A percentile compares a stretch with the other conserved stretches of the same genome.
These are phyloP conservation scores for Myotis daubentonii DNA, from an alignment of 2,797 vertebrate species.

Conservation along the genomic window DNA sequence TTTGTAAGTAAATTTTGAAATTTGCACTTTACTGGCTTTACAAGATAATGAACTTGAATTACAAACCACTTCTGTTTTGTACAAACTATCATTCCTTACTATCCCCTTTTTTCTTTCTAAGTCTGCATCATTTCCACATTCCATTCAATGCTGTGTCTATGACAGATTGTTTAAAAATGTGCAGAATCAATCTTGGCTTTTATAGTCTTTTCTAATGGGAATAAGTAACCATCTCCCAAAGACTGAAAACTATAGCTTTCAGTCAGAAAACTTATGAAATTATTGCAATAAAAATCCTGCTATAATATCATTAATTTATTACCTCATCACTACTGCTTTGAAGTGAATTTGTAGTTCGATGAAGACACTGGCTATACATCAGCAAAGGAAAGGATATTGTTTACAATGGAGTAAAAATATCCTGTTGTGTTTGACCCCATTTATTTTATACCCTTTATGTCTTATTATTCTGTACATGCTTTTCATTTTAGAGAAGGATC, in stretches of 20 bases:
- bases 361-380: slow-evolving; percentile 66
- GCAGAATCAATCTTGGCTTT: slow-evolving; percentile 53
- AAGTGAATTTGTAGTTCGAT: slow-evolving; percentile 73
- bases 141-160: neutral
- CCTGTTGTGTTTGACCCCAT: neutral
- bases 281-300: slow-evolving; percentile 74
- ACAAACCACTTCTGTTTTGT: slow-evolving; percentile 35
- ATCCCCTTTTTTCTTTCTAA: slow-evolving; percentile 44
- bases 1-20: slow-evolving; percentile 62
- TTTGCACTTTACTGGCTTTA: slow-evolving; percentile 52
- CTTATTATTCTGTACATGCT: slow-evolving; percentile 57
- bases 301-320: slow-evolving; percentile 79
- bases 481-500: slow-evolving; percentile 74
- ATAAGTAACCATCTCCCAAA: slow-evolving; percentile 50
- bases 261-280: slow-evolving; percentile 69
- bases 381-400: slow-evolving; percentile 69
- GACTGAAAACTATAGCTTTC: slow-evolving; percentile 50
- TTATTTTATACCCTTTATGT: slow-evolving; percentile 13
- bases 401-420: slow-evolving; percentile 73
- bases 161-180: slow-evolving; percentile 51
- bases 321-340: slow-evolving; percentile 68
- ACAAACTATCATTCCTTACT: slow-evolving; percentile 7
- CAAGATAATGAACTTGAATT: slow-evolving; percentile 27
- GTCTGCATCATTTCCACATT: slow-evolving; percentile 28
- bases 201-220: slow-evolving; percentile 56